These are phyloP conservation scores for Anthophora plumipes DNA, from an alignment of 2,888 invertebrate species.

Conservation along the genomic window DNA sequence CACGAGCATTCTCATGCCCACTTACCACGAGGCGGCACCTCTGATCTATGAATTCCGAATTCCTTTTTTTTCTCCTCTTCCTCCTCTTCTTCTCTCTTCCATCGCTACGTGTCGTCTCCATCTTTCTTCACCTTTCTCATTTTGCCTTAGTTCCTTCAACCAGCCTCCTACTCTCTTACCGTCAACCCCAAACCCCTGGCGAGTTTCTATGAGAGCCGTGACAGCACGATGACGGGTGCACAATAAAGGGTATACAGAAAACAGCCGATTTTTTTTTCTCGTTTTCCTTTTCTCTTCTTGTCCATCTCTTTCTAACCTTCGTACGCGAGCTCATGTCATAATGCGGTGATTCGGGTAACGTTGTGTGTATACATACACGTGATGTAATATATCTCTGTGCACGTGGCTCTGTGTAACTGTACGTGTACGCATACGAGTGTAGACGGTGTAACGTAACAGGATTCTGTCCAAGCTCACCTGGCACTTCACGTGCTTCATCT, in stretches of 20 bases:
- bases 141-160: slow-evolving; percentile 24
- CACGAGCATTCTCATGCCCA: slow-evolving; percentile 60
- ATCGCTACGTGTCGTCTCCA: neutral
- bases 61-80: slow-evolving; percentile 42
- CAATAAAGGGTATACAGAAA: slow-evolving; percentile 79
- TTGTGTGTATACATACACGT: slow-evolving; percentile 32
- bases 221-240: slow-evolving; percentile 80
- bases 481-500: slow-evolving; percentile 74
- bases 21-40: slow-evolving; percentile 72
- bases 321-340: slow-evolving; percentile 74
- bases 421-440: slow-evolving; percentile 6
- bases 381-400: slow-evolving; percentile 31
- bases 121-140: slow-evolving; percentile 14
- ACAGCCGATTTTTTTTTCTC: slow-evolving; percentile 70
- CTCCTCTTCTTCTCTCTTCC: slow-evolving; percentile 31
- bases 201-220: slow-evolving; percentile 72
- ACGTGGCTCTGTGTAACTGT: neutral
- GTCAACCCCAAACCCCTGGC: slow-evolving; percentile 64
- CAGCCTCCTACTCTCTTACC: slow-evolving; percentile 37
- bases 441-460: slow-evolving; percentile 63
- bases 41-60: slow-evolving; percentile 79
- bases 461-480: slow-evolving; percentile 73
- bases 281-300: slow-evolving; percentile 7
- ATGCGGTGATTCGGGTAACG: slow-evolving; percentile 68
- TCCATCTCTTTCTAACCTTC: neutral